Percentiles rank a stretch among this genome's conserved stretches.
Evolutionary conservation across 2,113 vertebrate genomes (phyloP).

Genomic region (Pomatorhinus ruficollis): DNA sequence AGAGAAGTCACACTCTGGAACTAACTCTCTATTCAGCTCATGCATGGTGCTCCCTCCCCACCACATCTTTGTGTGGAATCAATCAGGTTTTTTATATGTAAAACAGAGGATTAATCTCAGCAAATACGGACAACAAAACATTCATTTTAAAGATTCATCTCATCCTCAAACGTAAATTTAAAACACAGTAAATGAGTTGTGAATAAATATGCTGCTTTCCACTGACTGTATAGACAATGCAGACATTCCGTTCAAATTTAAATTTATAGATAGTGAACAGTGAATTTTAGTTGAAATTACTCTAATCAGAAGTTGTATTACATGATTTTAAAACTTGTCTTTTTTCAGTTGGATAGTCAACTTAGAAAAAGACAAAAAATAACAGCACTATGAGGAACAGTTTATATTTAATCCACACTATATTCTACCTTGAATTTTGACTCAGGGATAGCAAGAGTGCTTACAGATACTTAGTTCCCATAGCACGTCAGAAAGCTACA

Average conservation of each 20-base stretch:
- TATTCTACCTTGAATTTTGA: background rate
- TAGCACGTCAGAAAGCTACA: background rate
- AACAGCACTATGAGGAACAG: background rate
- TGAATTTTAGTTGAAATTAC: background rate
- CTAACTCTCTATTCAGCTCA: background rate
- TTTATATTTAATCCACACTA: background rate
- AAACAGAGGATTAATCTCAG: background rate
- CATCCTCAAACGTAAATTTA: background rate
- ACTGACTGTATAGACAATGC: background rate
- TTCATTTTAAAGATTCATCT: background rate
- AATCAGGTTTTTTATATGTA: background rate
- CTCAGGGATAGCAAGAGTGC: background rate
- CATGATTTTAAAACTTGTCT: background rate
- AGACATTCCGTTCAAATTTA: background rate
- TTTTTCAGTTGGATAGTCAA: background rate
- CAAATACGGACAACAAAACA: background rate
- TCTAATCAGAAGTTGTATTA: background rate
- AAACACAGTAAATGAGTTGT: background rate
- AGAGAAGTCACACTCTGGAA: background rate
- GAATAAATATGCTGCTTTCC: background rate
- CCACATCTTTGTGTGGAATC: background rate
- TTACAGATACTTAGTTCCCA: background rate
- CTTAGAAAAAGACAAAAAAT: background rate
- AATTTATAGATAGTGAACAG: background rate
- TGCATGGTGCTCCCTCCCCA: fast-evolving